Base-by-base conservation (phyloP, 2,113 vertebrate species). In the Aspiorhynchus laticeps region DNA sequence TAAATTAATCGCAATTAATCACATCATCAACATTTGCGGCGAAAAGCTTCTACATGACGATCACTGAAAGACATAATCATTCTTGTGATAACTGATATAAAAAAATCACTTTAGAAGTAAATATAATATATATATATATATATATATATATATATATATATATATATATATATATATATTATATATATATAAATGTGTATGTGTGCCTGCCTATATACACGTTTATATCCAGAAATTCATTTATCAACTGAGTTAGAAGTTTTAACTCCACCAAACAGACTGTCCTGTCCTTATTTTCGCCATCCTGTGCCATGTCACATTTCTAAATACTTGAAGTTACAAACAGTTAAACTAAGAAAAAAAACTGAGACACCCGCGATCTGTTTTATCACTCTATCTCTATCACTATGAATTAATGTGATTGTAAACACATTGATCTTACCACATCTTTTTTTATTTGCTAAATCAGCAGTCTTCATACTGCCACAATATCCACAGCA, bases 1-100 rank as follows among this genome's bases (percentile, higher is more conserved):
- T 78, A 53, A 78, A 78, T 78, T 53, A 28, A 48, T 78, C 19
- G 0, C 48, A 53, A 24, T 78, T 78, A 51, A 78, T 53, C 76
- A 51, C 76, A 78, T 46, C 75, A 51, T 78, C 26, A 78, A 78
- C 38, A 75, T 75, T 46, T 76, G 41, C 17, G 14, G n/a, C 3
- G 11, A 48, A 76, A n/a, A 48, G 2, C 41, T n/a, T 2, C 73
- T n/a, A 75, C 46, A 75, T 26, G 12, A 75, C 26, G n/a, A 17
- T 26, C 12, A 46, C 4, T 76, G 12, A 14, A 76, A 48, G n/a
- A 15, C 73, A 48, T 2, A 74, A 41, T 74, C 8, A 69, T 31
- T 67, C 12, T 21, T 74, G 4, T 75, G 21, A 74, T 43, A 74
- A 75, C 3, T 46, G 41, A 46, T 24, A 46, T 38, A 38, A 36